Base-by-base conservation (phyloP, 2,113 vertebrate species). In the Eupsittula cactorum region DNA sequence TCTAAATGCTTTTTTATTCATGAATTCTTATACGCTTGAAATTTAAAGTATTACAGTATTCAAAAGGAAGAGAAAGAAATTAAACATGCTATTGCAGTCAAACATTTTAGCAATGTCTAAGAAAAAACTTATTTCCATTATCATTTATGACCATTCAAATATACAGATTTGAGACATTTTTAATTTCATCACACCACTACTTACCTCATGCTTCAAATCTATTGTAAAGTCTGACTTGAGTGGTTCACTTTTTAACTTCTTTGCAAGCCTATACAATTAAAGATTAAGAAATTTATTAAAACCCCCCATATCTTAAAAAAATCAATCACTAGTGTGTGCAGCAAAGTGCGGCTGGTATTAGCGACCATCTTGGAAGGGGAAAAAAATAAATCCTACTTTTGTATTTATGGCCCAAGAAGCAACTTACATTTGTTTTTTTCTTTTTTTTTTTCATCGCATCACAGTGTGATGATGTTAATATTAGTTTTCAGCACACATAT, bases 171-270 rank as follows among this genome's bases (percentile, higher is more conserved):
- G 14, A 65, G 35, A 77, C 5, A 5, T 50, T 86, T 85, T 73
- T 17, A 11, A 62, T 75, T 74, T 77, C 33, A 47, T 49, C 46
- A 67, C 31, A 67, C 46, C 44, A 74, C 13, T 59, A 78, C 98
- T 97, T 97, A 99, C 99, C 99, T 99, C 99, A 74, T 99, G 99
- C 92, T 99, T 99, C 95, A 99, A 98, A 97, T 99, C 99, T 96
- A 99, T 99, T 20, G 99, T 99, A 87, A 99, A 99, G 97, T 99
- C 99, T 27, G 99, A 99, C 86, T 99, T 99, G 46, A 99, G 98
- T 42, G 99, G 98, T 88, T 99, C 98, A 5, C 98, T 98, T 96
- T 95, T 98, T 94, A 99, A 95, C 94, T 98, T 99, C 88, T 98
- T 98, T 82, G 99, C 97, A 86, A 99, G 99, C 97, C 99, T 99